A percentile compares a stretch with the other conserved stretches of the same genome.
Evolutionary conservation across 2,797 vertebrate species (phyloP).

Genomic region (Gallirallus australis): DNA sequence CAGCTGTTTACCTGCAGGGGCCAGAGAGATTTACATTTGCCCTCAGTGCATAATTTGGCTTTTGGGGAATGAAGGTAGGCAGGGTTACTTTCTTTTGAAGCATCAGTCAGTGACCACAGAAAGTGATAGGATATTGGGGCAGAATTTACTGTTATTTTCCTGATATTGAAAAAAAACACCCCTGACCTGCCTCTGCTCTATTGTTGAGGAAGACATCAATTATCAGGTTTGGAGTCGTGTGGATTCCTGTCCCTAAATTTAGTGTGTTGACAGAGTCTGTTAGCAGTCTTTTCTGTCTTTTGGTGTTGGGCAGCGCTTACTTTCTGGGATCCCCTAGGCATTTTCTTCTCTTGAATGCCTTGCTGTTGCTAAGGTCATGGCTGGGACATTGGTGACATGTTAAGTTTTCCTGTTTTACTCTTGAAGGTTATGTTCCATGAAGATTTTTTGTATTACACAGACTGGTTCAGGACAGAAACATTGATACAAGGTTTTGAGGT

Average conservation of each 20-base stretch:
- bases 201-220: background rate
- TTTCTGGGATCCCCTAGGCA: background rate
- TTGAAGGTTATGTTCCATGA: background rate
- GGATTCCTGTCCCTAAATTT: background rate
- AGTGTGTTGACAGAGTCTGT: background rate
- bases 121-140: background rate
- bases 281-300: background rate
- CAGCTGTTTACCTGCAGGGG: constrained; percentile 63
- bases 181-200: background rate
- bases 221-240: background rate
- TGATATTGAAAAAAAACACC: background rate
- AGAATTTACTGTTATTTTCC: background rate
- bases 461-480: background rate
- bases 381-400: fast-evolving
- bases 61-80: background rate
- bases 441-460: background rate
- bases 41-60: background rate
- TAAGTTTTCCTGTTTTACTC: background rate
- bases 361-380: background rate
- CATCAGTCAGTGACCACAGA: background rate
- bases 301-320: background rate
- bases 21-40: constrained; percentile 46
- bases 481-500: background rate
- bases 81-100: constrained; percentile 30
- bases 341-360: background rate